Base-by-base conservation (phyloP, 1,140 invertebrate species). In the Lasioglossum baleicum region DNA sequence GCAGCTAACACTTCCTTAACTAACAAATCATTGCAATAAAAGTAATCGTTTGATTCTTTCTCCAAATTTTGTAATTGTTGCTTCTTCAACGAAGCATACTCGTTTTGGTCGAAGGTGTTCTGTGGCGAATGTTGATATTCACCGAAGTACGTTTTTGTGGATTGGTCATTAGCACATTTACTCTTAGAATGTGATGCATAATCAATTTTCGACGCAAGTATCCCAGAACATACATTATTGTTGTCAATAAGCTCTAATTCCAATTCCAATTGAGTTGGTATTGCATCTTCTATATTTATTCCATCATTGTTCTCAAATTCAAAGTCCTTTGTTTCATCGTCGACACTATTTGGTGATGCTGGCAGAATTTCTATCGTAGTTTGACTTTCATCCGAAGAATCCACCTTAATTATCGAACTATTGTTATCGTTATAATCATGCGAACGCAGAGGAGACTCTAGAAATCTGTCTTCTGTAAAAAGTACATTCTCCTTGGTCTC, bases 1-100 rank as follows among this genome's bases (percentile, higher is more conserved):
- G 92, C 92, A 40, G 92, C 92, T 26, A 93, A 72, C 11, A 93
- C 90, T 83, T 93, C 91, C 70, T 92, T 93, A 35, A 90, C 89
- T 64, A 93, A 81, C 17, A 87, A 83, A 72, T 93, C 92, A 2
- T 82, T 82, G 10, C 82, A 86, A 53, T 80, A 86, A 58, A 77
- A 75, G 7, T 80, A 80, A 10, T 82, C 76, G 13, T 40, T 83
- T 8, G 80, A 67, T 15, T 31, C 40, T 8, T 10, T 75, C 11
- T 56, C 22, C 5, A 7, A n/a, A 56, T 60, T 61, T 44, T 56
- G 40, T 3, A n/a, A 10, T 35, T n/a, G n/a, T n/a, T n/a, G n/a
- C n/a, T n/a, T n/a, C n/a, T n/a, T n/a, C n/a, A n/a, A n/a, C n/a
- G n/a, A n/a, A n/a, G n/a, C n/a, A n/a, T n/a, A n/a, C n/a, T 20